Conservation (phyloP, 2,888 invertebrate genomes). For the Heliconius ismenius region DNA sequence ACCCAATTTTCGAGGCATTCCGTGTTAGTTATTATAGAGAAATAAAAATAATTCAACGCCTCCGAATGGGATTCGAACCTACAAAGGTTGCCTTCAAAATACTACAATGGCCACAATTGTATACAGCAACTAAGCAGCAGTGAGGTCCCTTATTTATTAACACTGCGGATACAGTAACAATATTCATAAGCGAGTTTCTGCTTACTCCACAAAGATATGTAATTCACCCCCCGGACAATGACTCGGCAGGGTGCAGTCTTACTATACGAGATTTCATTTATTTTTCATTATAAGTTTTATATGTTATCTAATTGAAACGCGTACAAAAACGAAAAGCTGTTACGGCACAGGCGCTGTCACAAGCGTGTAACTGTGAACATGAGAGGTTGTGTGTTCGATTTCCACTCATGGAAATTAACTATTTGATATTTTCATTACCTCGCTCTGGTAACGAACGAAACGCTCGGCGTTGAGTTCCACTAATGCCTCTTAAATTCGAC, state of each 20-base stretch:
- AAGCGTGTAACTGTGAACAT: too few relatives aligned
- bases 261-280: slow-evolving; percentile 7
- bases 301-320: too few relatives aligned
- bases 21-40: not conserved
- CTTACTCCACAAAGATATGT: slow-evolving; percentile 28
- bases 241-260: slow-evolving; percentile 27
- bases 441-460: too few relatives aligned
- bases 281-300: not conserved
- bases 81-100: not conserved
- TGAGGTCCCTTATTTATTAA: not conserved
- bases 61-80: not conserved
- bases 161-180: not conserved
- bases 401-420: too few relatives aligned
- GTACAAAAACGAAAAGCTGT: too few relatives aligned
- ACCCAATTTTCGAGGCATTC: not conserved
- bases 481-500: too few relatives aligned
- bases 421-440: too few relatives aligned
- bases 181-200: slow-evolving; percentile 25
- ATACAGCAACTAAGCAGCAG: not conserved
- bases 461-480: too few relatives aligned
- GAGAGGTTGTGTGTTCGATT: too few relatives aligned
- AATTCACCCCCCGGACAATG: slow-evolving; percentile 32
- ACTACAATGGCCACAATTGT: not conserved
- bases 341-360: too few relatives aligned
- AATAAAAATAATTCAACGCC: not conserved